Evolutionary conservation across 2,888 invertebrate species (phyloP), one percentile per base, ranked within the genome.

Genomic region (Brenthis ino): DNA sequence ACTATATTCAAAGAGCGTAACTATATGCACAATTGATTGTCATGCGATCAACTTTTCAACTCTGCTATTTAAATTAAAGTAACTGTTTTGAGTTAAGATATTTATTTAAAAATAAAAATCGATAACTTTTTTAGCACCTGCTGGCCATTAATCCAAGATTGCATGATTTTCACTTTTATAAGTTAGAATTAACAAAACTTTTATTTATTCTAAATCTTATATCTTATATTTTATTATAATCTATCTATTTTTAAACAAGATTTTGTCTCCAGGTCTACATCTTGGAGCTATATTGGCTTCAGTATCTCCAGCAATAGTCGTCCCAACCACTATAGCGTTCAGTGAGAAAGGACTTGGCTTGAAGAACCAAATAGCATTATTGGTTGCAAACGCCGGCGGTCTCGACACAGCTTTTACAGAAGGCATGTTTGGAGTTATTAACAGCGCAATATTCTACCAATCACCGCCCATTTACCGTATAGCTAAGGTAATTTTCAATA

Each of bases 351-450:
- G 97, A 0, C 96, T 97, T 77, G 99, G 99, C 4, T 95, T 97
- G 0, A 96, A 96, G 72, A 97, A 98, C 91, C 98, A 99, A 57
- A 97, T 99, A 60, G 98, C 98, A 0, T 97, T 98, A 0, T 93
- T 99, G 66, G 97, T 99, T 43, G 97, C 98, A 57, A 99, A 99
- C 4, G 96, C 99, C 0, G 96, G 99, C 14, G 98, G 98, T 57
- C 95, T 99, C 63, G 99, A 99, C 83, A 99, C 99, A 82, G 98
- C 99, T 0, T 94, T 97, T 28, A 98, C 99, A 0, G 99, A 99
- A 64, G 98, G 98, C 67, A 95, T 97, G 74, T 99, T 97, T 81
- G 98, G 98, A 63, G 96, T 99, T 60, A 94, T 97, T 73, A 95
- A 97, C 77, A 97, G 97, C 76, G 95, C 98, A 54, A 96, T 98